These are phyloP conservation scores for Pantala flavescens DNA, from an alignment of 1,140 invertebrate species.

Conservation along the genomic window DNA sequence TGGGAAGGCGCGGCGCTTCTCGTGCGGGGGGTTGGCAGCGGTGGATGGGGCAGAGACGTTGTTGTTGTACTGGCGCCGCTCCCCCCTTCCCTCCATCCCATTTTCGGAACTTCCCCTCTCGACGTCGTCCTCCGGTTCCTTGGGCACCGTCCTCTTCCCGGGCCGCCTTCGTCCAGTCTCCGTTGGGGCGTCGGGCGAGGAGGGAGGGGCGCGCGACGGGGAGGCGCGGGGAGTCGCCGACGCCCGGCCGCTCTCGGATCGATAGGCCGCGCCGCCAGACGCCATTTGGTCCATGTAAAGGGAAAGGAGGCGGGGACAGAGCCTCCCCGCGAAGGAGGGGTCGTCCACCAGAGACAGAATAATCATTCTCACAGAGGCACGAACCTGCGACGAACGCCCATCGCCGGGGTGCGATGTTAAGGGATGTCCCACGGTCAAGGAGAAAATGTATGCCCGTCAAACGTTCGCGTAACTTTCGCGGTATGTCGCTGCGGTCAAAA, in stretches of 20 bases:
- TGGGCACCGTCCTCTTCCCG: slow-evolving; percentile 15
- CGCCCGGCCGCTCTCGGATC: slow-evolving; percentile 23
- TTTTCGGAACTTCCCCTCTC: background rate
- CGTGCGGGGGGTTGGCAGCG: background rate
- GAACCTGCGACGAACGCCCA: too few relatives aligned
- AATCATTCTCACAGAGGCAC: too few relatives aligned
- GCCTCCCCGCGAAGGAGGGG: background rate
- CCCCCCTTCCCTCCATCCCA: background rate
- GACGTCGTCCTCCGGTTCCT: background rate
- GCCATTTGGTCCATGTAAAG: background rate
- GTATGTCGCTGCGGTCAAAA: too few relatives aligned
- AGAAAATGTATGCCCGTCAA: too few relatives aligned
- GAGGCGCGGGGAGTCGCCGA: slow-evolving; percentile 26
- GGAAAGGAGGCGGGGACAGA: background rate
- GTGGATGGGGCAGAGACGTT: background rate
- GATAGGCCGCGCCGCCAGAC: slow-evolving; percentile 21
- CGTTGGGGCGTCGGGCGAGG: background rate
- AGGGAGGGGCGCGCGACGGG: slow-evolving; percentile 19
- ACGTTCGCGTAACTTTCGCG: too few relatives aligned
- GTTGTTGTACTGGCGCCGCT: background rate
- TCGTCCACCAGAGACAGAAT: too few relatives aligned
- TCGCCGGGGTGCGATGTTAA: too few relatives aligned
- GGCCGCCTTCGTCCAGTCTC: slow-evolving; percentile 1
- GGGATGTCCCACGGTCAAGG: too few relatives aligned
- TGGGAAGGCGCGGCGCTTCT: background rate